Percentiles rank a stretch among this genome's conserved stretches.
Conservation (phyloP, 2,888 invertebrate species). For the Panzeria rudis region DNA sequence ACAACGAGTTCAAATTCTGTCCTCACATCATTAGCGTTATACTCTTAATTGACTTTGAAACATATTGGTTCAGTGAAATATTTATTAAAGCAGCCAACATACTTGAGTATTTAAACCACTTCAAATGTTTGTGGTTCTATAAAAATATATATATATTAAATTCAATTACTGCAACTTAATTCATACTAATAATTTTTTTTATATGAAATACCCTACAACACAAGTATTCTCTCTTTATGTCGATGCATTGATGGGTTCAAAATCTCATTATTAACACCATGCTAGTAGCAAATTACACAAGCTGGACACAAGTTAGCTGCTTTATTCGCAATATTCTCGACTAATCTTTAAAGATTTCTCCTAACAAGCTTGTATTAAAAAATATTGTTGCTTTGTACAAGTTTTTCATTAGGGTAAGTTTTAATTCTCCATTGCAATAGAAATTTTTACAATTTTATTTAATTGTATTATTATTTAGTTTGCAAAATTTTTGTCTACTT, state of each 20-base stretch:
- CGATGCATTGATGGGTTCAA: too few species aligned
- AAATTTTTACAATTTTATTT: background rate
- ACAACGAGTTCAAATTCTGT: too few species aligned
- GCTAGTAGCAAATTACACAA: too few species aligned
- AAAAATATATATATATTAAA: background rate
- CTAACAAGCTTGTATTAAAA: too few species aligned
- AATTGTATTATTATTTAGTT: background rate
- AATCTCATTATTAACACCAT: too few species aligned
- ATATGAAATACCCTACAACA: background rate
- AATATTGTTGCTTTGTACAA: too few species aligned
- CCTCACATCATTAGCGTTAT: background rate
- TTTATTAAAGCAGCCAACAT: background rate
- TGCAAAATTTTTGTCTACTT: conserved; percentile 29
- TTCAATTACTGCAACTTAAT: background rate
- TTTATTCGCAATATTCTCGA: too few species aligned
- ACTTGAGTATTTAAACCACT: background rate
- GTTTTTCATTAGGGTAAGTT: background rate
- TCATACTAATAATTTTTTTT: background rate
- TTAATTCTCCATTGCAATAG: background rate
- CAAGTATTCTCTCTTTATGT: too few species aligned
- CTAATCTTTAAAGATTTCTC: too few species aligned
- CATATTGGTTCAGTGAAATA: background rate
- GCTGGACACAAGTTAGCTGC: too few species aligned
- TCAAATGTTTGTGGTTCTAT: conserved; percentile 11
- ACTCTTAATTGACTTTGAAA: conserved; percentile 1